Percentiles rank a stretch among this genome's conserved stretches.
These are phyloP conservation scores for Ormyrus rosae DNA, from an alignment of 2,888 invertebrate species.

Conservation along the genomic window DNA sequence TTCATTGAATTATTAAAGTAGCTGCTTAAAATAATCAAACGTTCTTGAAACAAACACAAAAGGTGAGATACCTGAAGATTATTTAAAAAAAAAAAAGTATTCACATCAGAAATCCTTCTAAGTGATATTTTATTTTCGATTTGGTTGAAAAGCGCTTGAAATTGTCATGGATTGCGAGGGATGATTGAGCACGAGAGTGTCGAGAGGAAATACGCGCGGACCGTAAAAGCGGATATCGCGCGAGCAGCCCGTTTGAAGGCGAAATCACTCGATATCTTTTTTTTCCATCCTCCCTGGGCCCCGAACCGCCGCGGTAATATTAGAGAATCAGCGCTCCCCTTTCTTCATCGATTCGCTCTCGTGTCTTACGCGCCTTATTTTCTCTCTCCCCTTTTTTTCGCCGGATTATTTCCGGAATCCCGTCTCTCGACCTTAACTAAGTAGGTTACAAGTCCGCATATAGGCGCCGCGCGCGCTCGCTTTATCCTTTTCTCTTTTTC, in stretches of 20 bases:
- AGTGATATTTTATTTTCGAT: not conserved
- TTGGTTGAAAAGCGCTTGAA: constrained; percentile 21
- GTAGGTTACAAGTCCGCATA: constrained; percentile 7
- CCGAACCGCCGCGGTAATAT: constrained; percentile 4
- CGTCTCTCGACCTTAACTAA: not conserved
- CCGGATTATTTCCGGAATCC: constrained; percentile 38
- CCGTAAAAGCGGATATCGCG: not conserved
- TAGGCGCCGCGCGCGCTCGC: no score
- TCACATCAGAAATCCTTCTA: no score
- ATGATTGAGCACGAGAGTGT: constrained; percentile 16
- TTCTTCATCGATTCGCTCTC: not conserved
- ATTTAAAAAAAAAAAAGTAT: no score
- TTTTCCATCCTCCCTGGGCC: not conserved
- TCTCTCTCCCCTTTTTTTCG: not conserved
- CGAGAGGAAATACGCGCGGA: not conserved
- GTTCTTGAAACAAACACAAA: no score
- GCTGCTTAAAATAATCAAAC: no score
- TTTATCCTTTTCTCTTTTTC: no score
- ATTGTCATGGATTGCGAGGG: not conserved
- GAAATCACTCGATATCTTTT: constrained; percentile 41
- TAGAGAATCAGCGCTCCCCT: constrained; percentile 12
- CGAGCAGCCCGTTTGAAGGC: not conserved
- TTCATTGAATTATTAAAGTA: no score
- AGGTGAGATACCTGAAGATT: no score
- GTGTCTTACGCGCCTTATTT: no score